These are phyloP conservation scores for Sesamia inferens DNA, from an alignment of 2,888 invertebrate species.

Conservation along the genomic window DNA sequence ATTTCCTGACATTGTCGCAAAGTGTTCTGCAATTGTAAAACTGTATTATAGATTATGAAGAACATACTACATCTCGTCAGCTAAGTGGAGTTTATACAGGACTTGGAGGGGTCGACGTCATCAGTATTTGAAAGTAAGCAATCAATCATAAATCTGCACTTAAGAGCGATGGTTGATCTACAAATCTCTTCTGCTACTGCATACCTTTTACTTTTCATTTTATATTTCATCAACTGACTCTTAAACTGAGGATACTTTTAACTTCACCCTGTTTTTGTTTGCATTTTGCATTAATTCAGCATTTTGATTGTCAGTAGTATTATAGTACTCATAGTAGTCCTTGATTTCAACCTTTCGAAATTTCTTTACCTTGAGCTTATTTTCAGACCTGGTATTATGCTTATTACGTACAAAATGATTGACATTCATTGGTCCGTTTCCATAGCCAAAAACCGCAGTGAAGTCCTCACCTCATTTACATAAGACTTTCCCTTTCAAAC, in stretches of 20 bases:
- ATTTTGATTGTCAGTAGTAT: too few species aligned
- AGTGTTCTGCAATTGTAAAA: conserved; percentile 53
- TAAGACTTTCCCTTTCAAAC: conserved; percentile 78
- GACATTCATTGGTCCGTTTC: conserved; percentile 41
- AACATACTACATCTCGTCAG: neutral
- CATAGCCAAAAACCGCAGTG: conserved; percentile 66
- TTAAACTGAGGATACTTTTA: neutral
- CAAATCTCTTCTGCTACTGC: conserved; percentile 1
- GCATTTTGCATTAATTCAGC: neutral
- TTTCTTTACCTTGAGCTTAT: conserved; percentile 15
- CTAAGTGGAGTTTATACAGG: conserved; percentile 9
- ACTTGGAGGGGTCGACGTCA: conserved; percentile 12
- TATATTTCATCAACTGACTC: neutral
- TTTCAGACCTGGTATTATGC: conserved; percentile 11
- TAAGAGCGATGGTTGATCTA: neutral
- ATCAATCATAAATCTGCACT: conserved; percentile 24
- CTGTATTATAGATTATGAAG: conserved; percentile 45
- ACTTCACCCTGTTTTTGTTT: too few species aligned
- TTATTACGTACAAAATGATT: conserved; percentile 32
- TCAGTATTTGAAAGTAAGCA: conserved; percentile 35
- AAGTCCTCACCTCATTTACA: conserved; percentile 71
- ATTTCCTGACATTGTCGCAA: conserved; percentile 52
- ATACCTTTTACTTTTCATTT: conserved; percentile 9
- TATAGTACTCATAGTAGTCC: neutral
- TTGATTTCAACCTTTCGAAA: neutral